Evolutionary conservation across 2,113 vertebrate genomes (phyloP), one percentile per base, ranked within the genome.

Genomic region (Oostethus manadensis): DNA sequence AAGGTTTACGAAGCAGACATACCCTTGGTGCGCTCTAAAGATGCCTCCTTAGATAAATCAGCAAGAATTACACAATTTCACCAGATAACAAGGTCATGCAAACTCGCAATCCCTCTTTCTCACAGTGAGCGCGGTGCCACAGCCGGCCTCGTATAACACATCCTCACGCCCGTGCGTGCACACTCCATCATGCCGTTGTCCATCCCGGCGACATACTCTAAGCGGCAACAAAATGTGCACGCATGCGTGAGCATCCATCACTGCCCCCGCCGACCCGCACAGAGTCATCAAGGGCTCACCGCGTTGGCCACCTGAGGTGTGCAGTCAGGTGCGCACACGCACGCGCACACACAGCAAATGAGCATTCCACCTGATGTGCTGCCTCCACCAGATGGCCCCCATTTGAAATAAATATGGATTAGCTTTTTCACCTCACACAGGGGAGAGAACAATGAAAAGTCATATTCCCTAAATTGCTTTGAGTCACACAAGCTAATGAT

Each of bases 351-450:
- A 51, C 7, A 18, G 58, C 5, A 17, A 68, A 56, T 62, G 72
- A 14, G 29, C 16, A 43, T 56, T 62, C 66, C 68, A 64, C 66
- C 58, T 74, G 69, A 85, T 71, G 73, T 58, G 20, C 65, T 55
- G 58, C 66, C 58, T 74, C 66, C 72, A 77, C 78, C 82, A 86
- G 84, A 86, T 86, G 86, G 86, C 69, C 70, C 11, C 61, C 80
- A 84, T 82, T 88, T 80, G 65, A 74, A 78, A 76, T 77, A 82
- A 84, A 85, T 74, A 80, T 75, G 71, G 79, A 86, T 85, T 85
- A 86, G 67, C 64, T 68, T 73, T 38, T 65, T 77, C 76, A 77
- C 72, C 70, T 67, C 59, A 20, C 59, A 42, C 59, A 20, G 45
- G 66, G 76, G 61, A 70, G 62, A 17, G 64, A 43, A 56, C 70